These are phyloP conservation scores for Euclidia mi DNA, from an alignment of 2,888 invertebrate species.

Conservation along the genomic window DNA sequence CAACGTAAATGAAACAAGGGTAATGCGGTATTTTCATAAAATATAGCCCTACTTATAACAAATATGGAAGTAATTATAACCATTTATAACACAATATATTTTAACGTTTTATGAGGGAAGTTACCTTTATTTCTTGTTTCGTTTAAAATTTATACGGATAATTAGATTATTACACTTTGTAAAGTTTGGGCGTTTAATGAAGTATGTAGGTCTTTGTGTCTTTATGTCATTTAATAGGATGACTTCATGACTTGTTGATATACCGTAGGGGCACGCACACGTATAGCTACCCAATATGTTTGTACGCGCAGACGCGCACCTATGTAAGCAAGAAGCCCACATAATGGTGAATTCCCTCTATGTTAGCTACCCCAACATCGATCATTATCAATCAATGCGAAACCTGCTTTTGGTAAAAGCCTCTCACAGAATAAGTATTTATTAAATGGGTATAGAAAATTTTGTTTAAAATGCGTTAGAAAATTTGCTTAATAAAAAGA, in stretches of 20 bases:
- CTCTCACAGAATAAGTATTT: constrained; percentile 15
- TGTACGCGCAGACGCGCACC: background rate
- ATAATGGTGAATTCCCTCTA: constrained; percentile 1
- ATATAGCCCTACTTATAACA: constrained; percentile 13
- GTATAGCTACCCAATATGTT: too few relatives aligned
- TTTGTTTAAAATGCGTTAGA: constrained; percentile 8
- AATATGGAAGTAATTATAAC: constrained; percentile 16
- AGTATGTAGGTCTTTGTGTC: too few relatives aligned
- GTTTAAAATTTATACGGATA: too few relatives aligned
- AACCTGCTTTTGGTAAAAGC: constrained; percentile 16
- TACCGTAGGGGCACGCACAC: background rate
- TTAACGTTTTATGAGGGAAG: too few relatives aligned
- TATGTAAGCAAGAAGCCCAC: background rate
- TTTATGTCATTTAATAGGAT: background rate
- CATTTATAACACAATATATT: constrained; percentile 6
- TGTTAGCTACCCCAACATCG: constrained; percentile 9
- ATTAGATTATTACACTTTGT: too few relatives aligned
- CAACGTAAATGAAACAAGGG: constrained; percentile 57
- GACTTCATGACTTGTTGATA: background rate
- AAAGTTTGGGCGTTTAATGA: too few relatives aligned
- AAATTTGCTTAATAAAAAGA: constrained; percentile 11
- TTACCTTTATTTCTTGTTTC: too few relatives aligned
- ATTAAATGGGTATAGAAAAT: constrained; percentile 12
- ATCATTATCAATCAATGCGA: constrained; percentile 23
- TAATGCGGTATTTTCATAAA: constrained; percentile 6